Conservation (phyloP, 2,888 invertebrate genomes). For the Melanchra persicariae region DNA sequence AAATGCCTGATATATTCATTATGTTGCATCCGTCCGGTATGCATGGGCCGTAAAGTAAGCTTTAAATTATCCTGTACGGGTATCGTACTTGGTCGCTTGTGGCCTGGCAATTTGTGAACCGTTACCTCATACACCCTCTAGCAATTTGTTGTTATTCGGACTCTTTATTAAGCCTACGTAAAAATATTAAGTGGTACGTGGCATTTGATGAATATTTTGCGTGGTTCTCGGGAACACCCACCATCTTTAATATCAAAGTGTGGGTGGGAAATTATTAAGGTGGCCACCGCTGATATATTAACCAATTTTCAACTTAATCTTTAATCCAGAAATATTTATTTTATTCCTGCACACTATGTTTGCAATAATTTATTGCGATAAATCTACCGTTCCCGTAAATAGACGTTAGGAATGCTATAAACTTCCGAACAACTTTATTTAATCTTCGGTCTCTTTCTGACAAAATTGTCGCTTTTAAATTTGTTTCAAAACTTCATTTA, state of each 20-base stretch:
- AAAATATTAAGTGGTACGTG: conserved; percentile 59
- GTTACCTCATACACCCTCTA: conserved; percentile 49
- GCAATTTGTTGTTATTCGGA: conserved; percentile 47
- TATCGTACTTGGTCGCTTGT: conserved; percentile 46
- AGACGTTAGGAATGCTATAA: conserved; percentile 64
- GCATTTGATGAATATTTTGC: conserved; percentile 64
- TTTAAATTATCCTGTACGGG: conserved; percentile 38
- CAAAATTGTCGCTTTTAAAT: conserved; percentile 67
- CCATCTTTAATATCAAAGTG: conserved; percentile 59
- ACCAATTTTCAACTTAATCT: conserved; percentile 43
- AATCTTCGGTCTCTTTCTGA: conserved; percentile 62
- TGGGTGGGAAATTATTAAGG: conserved; percentile 63
- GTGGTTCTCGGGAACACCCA: conserved; percentile 64
- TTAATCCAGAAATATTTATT: conserved; percentile 53
- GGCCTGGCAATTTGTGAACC: conserved; percentile 39
- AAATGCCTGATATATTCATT: conserved; percentile 45
- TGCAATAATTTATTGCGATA: conserved; percentile 52
- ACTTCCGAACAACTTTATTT: conserved; percentile 61
- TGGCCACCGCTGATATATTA: conserved; percentile 49
- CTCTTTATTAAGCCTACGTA: conserved; percentile 50
- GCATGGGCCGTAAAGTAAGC: conserved; percentile 45
- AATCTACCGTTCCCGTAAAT: conserved; percentile 63
- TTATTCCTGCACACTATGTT: conserved; percentile 50
- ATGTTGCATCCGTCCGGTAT: conserved; percentile 42
- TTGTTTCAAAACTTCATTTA: conserved; percentile 62